A percentile compares a stretch with the other conserved stretches of the same genome.
Conservation (phyloP, 2,888 invertebrate species). For the Pandemis corylana region DNA sequence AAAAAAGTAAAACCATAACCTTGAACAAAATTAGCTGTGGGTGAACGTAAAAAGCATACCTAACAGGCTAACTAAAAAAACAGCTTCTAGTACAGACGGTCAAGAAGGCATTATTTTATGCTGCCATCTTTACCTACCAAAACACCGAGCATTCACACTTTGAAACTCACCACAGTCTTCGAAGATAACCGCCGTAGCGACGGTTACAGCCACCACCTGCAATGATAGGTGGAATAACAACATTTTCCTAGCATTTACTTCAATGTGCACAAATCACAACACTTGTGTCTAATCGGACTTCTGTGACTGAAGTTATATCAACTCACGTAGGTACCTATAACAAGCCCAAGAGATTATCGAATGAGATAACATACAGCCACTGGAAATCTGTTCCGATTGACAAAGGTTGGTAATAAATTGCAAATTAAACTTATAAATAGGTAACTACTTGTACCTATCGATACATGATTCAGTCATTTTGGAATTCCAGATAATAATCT, state of each 20-base stretch:
- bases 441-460: not conserved
- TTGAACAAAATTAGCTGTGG: no score
- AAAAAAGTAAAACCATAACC: no score
- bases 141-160: not conserved
- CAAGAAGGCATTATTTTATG: no score
- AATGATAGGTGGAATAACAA: slow-evolving; percentile 53
- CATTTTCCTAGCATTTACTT: slow-evolving; percentile 51
- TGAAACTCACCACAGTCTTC: slow-evolving; percentile 73
- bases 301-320: slow-evolving; percentile 50
- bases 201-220: slow-evolving; percentile 50
- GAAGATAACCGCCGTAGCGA: slow-evolving; percentile 63
- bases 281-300: slow-evolving; percentile 51
- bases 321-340: slow-evolving; percentile 41
- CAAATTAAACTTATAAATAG: slow-evolving; percentile 10
- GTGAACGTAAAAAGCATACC: no score
- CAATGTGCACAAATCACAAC: slow-evolving; percentile 34
- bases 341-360: slow-evolving; percentile 59
- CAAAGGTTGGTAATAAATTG: slow-evolving; percentile 49
- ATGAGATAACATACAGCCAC: slow-evolving; percentile 61
- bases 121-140: not conserved
- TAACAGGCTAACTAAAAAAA: no score
- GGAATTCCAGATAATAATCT: slow-evolving; percentile 4
- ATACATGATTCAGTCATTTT: slow-evolving; percentile 15
- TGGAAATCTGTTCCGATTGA: slow-evolving; percentile 54
- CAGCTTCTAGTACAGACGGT: no score